phyloP scores from a whole-genome alignment of 2,797 vertebrate genomes.

The Octomys mimax region DNA sequence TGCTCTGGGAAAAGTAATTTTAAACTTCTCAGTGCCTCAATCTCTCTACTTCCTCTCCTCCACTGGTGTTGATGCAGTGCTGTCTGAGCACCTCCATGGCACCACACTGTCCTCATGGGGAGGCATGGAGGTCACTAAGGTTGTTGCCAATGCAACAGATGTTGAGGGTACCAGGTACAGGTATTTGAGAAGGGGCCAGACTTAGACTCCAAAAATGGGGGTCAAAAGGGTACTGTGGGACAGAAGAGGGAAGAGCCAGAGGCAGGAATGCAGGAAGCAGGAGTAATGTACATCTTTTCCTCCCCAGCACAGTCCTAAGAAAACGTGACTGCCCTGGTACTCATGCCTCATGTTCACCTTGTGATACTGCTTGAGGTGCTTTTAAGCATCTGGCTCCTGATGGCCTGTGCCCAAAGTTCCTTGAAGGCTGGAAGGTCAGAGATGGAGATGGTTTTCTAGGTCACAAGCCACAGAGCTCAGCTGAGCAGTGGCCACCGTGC shows the following conservation, averaged over 20 bases:
- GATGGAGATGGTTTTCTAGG: neutral
- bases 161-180: neutral
- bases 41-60: neutral
- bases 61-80: neutral
- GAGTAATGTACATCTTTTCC: neutral
- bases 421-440: neutral
- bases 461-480: neutral
- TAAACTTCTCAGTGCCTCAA: neutral
- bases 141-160: neutral
- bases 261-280: neutral
- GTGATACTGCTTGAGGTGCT: too few species aligned
- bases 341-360: accelerated
- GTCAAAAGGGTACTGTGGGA: too few species aligned
- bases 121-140: neutral
- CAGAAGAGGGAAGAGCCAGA: neutral
- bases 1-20: neutral
- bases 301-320: neutral
- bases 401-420: neutral
- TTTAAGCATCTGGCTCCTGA: neutral
- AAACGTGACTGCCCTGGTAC: too few species aligned
- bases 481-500: neutral
- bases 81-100: neutral
- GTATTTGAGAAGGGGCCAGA: neutral
- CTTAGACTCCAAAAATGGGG: neutral
- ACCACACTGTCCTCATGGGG: neutral